A percentile compares a stretch with the other conserved stretches of the same genome.
These are phyloP conservation scores for Conus canariensis DNA, from an alignment of 2,888 invertebrate species.

Conservation along the genomic window DNA sequence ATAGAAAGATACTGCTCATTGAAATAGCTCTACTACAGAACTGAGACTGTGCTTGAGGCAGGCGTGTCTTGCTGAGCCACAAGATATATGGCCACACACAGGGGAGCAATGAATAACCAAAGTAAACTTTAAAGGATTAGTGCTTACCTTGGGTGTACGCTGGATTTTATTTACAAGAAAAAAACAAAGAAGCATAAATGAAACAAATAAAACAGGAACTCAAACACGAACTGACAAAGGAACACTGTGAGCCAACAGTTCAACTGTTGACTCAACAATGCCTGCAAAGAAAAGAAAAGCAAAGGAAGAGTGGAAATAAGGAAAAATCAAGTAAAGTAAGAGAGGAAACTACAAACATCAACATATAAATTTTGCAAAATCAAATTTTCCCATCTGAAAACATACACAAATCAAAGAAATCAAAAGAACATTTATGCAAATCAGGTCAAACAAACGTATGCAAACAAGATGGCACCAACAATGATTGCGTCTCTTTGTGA, in stretches of 20 bases:
- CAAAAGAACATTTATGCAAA: not conserved
- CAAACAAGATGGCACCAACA: not conserved
- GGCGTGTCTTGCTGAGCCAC: not conserved
- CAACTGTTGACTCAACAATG: not conserved
- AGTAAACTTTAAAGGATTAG: not conserved
- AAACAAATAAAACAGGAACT: conserved; percentile 1
- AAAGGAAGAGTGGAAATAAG: not conserved
- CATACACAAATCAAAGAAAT: not conserved
- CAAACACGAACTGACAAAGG: not conserved
- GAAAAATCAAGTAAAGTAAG: not conserved
- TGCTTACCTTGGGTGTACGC: conserved; percentile 30
- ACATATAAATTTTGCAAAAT: not conserved
- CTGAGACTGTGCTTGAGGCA: not conserved
- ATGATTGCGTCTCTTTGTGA: conserved; percentile 2
- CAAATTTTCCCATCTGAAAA: not conserved
- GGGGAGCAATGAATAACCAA: not conserved
- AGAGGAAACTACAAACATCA: not conserved
- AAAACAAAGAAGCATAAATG: conserved; percentile 10
- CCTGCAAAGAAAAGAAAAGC: not conserved
- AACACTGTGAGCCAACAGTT: too few species aligned
- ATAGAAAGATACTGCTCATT: too few species aligned
- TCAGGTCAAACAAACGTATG: not conserved
- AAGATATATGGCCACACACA: not conserved
- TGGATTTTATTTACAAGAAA: conserved; percentile 9
- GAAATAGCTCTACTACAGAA: too few species aligned